phyloP scores from a whole-genome alignment of 37 sponge, comb jelly and placozoan genomes.

The Halichondria panicea region DNA sequence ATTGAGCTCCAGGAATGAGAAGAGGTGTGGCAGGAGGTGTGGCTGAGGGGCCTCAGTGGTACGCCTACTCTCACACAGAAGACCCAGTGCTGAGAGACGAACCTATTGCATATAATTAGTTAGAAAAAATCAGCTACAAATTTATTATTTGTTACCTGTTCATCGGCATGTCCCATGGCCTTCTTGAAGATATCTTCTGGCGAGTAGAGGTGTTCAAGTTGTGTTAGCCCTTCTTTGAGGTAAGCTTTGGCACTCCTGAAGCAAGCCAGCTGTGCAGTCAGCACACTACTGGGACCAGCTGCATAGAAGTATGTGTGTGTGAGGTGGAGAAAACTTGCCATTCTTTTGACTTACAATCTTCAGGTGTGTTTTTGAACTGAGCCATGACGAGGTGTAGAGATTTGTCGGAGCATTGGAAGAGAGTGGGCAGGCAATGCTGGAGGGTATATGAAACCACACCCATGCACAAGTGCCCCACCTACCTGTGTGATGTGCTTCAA shows the following conservation, averaged over 20 bases:
- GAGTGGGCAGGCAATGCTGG: slow-evolving; percentile 46
- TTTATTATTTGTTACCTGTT: slow-evolving; percentile 23
- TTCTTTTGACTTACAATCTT: neutral
- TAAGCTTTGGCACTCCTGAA: slow-evolving; percentile 39
- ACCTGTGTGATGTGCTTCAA: slow-evolving; percentile 50
- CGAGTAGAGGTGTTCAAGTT: neutral
- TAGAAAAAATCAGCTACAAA: neutral
- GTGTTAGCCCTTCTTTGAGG: slow-evolving; percentile 1
- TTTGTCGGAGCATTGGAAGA: slow-evolving; percentile 17
- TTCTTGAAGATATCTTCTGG: slow-evolving; percentile 6
- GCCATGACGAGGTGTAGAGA: slow-evolving; percentile 14
- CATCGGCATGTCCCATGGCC: slow-evolving; percentile 43
- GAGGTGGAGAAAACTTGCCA: neutral
- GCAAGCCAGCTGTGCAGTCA: slow-evolving; percentile 49
- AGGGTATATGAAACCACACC: too few relatives aligned
- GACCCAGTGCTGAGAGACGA: slow-evolving; percentile 39
- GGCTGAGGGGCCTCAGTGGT: slow-evolving; percentile 53
- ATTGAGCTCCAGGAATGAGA: slow-evolving; percentile 49
- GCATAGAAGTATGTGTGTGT: too few relatives aligned
- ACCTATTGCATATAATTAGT: slow-evolving; percentile 33
- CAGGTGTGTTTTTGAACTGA: neutral
- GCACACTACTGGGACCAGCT: neutral
- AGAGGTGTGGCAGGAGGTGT: slow-evolving; percentile 27
- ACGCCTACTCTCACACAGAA: slow-evolving; percentile 67
- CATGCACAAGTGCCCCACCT: too few relatives aligned